Evolutionary conservation across 1,140 invertebrate species (phyloP).

Genomic region (Lucilia cuprina): DNA sequence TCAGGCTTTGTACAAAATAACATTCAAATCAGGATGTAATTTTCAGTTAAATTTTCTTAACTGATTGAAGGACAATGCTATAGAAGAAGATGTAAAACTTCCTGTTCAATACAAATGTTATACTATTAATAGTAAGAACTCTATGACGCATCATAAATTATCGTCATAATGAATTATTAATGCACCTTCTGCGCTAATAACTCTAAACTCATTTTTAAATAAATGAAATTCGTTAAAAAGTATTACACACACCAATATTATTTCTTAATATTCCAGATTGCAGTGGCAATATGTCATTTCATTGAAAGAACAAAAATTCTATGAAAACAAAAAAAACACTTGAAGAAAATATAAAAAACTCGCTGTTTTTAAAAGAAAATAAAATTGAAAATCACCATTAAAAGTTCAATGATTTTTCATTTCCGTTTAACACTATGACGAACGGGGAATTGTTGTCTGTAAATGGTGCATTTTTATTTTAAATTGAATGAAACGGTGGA

Average conservation of each 20-base stretch:
- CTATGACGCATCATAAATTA: neutral
- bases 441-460: neutral
- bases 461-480: neutral
- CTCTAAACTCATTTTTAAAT: neutral
- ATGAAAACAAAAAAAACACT: neutral
- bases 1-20: no score
- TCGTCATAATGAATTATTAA: neutral
- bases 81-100: no score
- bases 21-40: no score
- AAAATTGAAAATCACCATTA: neutral
- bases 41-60: no score
- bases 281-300: conserved; percentile 6
- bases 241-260: neutral
- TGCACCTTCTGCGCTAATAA: neutral
- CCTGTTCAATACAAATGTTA: no score
- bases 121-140: no score
- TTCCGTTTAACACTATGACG: neutral
- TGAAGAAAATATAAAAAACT: neutral
- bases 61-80: no score
- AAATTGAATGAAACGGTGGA: neutral
- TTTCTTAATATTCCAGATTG: neutral
- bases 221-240: neutral
- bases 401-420: conserved; percentile 14
- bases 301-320: neutral
- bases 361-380: neutral